phyloP scores from a whole-genome alignment of 2,888 invertebrate species.

The Drosophila eohydei region DNA sequence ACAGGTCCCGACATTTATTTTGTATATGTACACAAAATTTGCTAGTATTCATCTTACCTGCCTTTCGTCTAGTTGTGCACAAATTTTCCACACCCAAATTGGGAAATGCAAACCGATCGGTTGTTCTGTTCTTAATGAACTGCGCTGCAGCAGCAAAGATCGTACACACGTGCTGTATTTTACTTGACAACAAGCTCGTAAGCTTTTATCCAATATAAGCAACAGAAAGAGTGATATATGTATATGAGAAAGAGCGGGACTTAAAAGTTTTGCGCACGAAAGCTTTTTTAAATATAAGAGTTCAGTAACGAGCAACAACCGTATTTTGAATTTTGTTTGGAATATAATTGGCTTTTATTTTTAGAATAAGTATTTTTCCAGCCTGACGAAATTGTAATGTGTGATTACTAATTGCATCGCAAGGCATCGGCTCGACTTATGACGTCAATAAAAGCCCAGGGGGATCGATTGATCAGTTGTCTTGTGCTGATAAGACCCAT shows the following conservation, averaged over 20 bases:
- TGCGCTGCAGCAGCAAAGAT: conserved; percentile 10
- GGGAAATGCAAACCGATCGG: conserved; percentile 31
- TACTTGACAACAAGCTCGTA: background rate
- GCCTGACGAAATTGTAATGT: conserved; percentile 65
- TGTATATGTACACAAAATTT: background rate
- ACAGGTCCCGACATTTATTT: conserved; percentile 11
- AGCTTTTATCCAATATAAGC: conserved; percentile 44
- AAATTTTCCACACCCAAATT: conserved; percentile 6
- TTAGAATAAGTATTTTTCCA: conserved; percentile 48
- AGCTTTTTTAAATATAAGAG: conserved; percentile 21
- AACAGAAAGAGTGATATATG: background rate
- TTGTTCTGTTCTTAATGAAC: conserved; percentile 21
- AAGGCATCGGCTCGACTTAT: conserved; percentile 30
- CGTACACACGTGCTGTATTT: conserved; percentile 40
- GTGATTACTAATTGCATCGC: conserved; percentile 42
- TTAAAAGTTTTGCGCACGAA: conserved; percentile 33
- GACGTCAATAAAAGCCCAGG: conserved; percentile 61
- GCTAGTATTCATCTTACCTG: conserved; percentile 19
- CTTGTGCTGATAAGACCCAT: conserved; percentile 54
- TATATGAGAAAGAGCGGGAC: conserved; percentile 35
- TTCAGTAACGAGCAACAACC: background rate
- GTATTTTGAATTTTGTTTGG: background rate
- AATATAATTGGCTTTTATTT: conserved; percentile 4
- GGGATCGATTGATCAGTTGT: conserved; percentile 39
- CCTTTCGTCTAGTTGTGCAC: conserved; percentile 18